Evolutionary conservation across 2,113 vertebrate species (phyloP).

Genomic region (Elephas maximus): DNA sequence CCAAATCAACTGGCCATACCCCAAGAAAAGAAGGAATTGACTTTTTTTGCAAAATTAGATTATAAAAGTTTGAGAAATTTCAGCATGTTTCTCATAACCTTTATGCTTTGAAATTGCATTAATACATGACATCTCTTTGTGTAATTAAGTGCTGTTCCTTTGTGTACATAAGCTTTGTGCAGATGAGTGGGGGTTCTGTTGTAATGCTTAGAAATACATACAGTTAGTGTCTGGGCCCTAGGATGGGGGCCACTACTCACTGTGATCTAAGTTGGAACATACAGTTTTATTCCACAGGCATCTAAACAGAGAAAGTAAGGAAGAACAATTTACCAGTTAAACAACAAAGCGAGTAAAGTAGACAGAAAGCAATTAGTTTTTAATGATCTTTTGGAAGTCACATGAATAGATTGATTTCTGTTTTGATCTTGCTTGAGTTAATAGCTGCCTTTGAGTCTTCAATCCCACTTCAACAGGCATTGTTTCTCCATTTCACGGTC

Average conservation of each 20-base stretch:
- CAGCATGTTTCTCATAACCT: conserved; percentile 20
- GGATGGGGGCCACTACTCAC: not conserved
- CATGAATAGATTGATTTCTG: conserved; percentile 82
- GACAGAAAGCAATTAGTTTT: conserved; percentile 85
- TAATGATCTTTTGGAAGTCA: conserved; percentile 84
- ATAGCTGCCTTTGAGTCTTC: conserved; percentile 78
- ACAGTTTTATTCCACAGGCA: not conserved
- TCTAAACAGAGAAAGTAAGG: conserved; percentile 49
- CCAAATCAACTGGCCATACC: conserved; percentile 7
- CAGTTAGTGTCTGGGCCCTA: not conserved
- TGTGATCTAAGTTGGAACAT: conserved; percentile 41
- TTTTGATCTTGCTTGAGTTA: conserved; percentile 85
- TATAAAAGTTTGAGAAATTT: conserved; percentile 62
- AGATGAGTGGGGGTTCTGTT: not conserved
- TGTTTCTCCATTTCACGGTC: conserved; percentile 83
- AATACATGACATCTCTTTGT: conserved; percentile 4
- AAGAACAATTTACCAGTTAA: conserved; percentile 69
- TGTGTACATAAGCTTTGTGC: not conserved
- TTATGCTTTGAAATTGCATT: conserved; percentile 32
- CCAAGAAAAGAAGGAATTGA: conserved; percentile 32
- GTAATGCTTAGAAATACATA: not conserved
- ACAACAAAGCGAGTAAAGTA: conserved; percentile 72
- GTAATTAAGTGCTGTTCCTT: not conserved
- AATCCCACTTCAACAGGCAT: conserved; percentile 56
- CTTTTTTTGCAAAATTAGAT: not conserved